Evolutionary conservation across 2,797 vertebrate species (phyloP), one percentile per base, ranked within the genome.

Genomic region (Intellagama lesueurii): DNA sequence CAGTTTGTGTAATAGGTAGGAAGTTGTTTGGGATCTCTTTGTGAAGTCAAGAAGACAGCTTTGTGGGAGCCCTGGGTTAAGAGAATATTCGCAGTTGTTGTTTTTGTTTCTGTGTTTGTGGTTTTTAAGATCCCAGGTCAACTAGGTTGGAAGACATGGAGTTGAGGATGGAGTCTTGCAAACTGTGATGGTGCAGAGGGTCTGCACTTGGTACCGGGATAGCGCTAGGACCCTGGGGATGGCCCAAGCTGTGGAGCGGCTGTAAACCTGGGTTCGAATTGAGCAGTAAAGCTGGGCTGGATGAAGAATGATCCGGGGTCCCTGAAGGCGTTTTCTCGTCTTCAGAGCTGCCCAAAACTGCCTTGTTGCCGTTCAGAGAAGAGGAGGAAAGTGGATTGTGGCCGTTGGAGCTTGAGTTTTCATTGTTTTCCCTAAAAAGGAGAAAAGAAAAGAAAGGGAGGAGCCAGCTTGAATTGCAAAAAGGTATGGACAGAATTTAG

Each of bases 141-240:
- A 99, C 99, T 93, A 99, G 96, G 95, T 99, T 99, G 93, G 99
- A 99, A 83, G 99, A 99, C 99, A 99, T 99, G 95, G 98, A 98
- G 97, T 99, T 99, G 97, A 99, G 98, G 96, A 99, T 99, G 96
- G 98, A 98, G 98, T 99, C 99, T 94, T 99, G 99, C 97, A 99
- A 97, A 91, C 98, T 97, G 95, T 99, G 99, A 89, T 99, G 99
- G 94, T 99, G 99, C 97, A 99, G 97, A 49, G 98, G 97, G 94
- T 99, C 98, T 7, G 96, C 93, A 88, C 97, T 97, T 40, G 98
- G 98, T 75, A 99, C 98, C 0, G 98, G 98, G 93, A 99, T 98
- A 85, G 99, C 99, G 93, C 98, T 99, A 93, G 99, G 99, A 81
- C 98, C 99, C n/a, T 98, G 98, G 22, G 99, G 99, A 82, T 99